A percentile compares a stretch with the other conserved stretches of the same genome.
Evolutionary conservation across 2,113 vertebrate species (phyloP).

Genomic region (Xiphias gladius): DNA sequence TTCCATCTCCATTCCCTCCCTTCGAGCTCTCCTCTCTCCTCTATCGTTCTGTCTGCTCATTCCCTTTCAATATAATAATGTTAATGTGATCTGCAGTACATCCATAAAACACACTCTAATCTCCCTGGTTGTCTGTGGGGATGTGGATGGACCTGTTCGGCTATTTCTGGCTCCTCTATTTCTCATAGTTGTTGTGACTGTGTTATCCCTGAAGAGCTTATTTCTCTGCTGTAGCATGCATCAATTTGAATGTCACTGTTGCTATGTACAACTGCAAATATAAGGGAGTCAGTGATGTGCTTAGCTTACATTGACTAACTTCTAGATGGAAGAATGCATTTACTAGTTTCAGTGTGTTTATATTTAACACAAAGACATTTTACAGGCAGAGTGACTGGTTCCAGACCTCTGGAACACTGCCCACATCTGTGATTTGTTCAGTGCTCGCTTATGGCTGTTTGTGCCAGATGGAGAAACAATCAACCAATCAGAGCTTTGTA

Average conservation of each 20-base stretch:
- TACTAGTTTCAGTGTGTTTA: not conserved
- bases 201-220: slow-evolving; percentile 47
- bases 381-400: not conserved
- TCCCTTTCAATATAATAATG: slow-evolving; percentile 66
- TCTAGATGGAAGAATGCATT: too few relatives aligned
- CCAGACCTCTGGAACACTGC: not conserved
- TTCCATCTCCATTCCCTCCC: slow-evolving; percentile 14
- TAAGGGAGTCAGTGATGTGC: not conserved
- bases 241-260: slow-evolving; percentile 21
- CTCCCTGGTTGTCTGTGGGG: slow-evolving; percentile 59
- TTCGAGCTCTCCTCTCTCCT: slow-evolving; percentile 13
- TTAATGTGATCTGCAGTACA: slow-evolving; percentile 74
- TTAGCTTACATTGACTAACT: not conserved
- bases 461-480: too few relatives aligned
- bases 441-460: too few relatives aligned
- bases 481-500: too few relatives aligned
- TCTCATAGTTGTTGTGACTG: slow-evolving; percentile 66
- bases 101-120: slow-evolving; percentile 80
- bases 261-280: slow-evolving; percentile 5
- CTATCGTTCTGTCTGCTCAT: slow-evolving; percentile 9
- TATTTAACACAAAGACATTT: not conserved
- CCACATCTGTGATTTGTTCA: not conserved
- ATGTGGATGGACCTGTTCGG: slow-evolving; percentile 53
- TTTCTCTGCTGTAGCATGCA: slow-evolving; percentile 40
- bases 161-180: slow-evolving; percentile 70